Percentiles rank a stretch among this genome's conserved stretches.
Evolutionary conservation across 2,797 vertebrate species (phyloP).

Genomic region (Chaenodraco wilsoni): DNA sequence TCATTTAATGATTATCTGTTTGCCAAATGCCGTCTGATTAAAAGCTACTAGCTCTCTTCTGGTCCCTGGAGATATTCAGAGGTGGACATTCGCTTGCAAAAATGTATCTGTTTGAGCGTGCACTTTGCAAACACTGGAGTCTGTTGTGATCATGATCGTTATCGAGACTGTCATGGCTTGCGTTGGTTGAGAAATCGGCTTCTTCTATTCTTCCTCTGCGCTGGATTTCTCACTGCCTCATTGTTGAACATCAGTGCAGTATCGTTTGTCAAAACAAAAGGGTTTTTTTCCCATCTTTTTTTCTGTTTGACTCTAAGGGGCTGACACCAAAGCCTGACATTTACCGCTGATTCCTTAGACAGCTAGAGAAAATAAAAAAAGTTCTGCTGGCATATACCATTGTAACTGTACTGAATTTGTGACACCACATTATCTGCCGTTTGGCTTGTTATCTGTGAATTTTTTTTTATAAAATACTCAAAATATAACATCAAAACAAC

Average conservation of each 20-base stretch:
- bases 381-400: conserved; percentile 26
- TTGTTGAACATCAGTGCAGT: conserved; percentile 34
- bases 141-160: conserved; percentile 42
- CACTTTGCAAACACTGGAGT: conserved; percentile 32
- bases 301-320: conserved; percentile 39
- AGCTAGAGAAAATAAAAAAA: conserved; percentile 11
- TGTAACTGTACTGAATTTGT: conserved; percentile 26
- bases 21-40: conserved; percentile 39
- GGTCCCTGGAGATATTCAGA: too few relatives aligned
- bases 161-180: conserved; percentile 12
- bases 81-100: conserved; percentile 31
- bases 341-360: conserved; percentile 37
- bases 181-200: conserved; percentile 17
- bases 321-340: conserved; percentile 45
- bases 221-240: conserved; percentile 24
- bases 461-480: background rate
- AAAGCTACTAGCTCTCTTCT: too few relatives aligned
- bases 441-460: conserved; percentile 28
- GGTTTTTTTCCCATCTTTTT: background rate
- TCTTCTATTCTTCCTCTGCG: conserved; percentile 6
- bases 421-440: conserved; percentile 18
- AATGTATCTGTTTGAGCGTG: conserved; percentile 24
- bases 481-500: conserved; percentile 20
- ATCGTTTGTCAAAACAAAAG: conserved; percentile 22
- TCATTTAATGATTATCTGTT: conserved; percentile 44